A percentile compares a stretch with the other conserved stretches of the same genome.
These are phyloP conservation scores for Sebastes goodei DNA, from an alignment of 2,797 vertebrate species.

Conservation along the genomic window DNA sequence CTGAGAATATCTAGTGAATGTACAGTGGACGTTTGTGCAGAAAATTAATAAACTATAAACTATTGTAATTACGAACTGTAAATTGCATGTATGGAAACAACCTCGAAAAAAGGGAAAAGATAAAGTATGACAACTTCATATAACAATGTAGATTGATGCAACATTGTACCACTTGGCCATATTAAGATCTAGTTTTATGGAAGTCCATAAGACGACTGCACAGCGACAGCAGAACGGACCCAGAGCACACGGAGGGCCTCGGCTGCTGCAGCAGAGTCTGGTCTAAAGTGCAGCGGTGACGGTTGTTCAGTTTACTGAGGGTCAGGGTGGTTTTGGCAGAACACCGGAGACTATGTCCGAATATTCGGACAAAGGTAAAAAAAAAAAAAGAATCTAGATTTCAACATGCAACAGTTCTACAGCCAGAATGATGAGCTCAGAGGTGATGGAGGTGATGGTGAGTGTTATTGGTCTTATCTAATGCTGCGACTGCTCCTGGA, in stretches of 20 bases:
- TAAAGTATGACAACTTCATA: too few species aligned
- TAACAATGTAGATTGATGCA: too few species aligned
- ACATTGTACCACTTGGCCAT: too few species aligned
- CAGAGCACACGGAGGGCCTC: not conserved
- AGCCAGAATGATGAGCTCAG: not conserved
- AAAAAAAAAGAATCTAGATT: not conserved
- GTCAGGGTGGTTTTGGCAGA: slow-evolving; percentile 42
- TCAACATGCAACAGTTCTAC: not conserved
- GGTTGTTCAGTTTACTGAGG: slow-evolving; percentile 13
- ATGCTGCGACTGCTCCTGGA: not conserved
- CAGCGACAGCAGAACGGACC: not conserved
- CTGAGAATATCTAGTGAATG: too few species aligned
- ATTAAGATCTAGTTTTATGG: not conserved
- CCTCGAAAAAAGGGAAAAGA: too few species aligned
- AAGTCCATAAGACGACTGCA: not conserved
- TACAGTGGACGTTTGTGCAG: too few species aligned
- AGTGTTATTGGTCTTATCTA: not conserved
- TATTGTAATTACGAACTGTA: too few species aligned
- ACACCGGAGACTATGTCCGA: not conserved
- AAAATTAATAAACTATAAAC: too few species aligned
- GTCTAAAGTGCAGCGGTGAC: slow-evolving; percentile 59
- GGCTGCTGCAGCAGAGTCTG: not conserved
- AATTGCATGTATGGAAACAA: too few species aligned
- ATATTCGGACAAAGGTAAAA: not conserved
- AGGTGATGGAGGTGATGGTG: not conserved